Evolutionary conservation across 2,113 vertebrate species (phyloP), one percentile per base, ranked within the genome.

Genomic region (Ciconia maguari): DNA sequence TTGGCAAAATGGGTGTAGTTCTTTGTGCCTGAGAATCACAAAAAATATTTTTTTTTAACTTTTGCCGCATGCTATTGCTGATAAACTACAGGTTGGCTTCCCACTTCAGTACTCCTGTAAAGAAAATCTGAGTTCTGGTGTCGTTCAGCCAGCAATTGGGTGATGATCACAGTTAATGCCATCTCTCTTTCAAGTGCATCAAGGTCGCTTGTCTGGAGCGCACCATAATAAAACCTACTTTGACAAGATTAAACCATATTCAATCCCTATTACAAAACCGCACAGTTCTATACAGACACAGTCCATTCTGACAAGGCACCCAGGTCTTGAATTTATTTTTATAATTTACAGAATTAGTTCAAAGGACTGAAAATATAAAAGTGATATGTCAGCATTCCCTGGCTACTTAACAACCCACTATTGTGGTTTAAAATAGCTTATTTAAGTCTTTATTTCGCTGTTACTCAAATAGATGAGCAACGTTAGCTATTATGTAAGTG

Each of bases 331-430:
- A 89, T 65, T 84, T 81, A 62, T 49, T 94, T 91, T 80, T 92
- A 22, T 85, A 69, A 87, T 76, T 89, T 83, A 32, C 29, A 62
- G 19, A 85, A 80, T 83, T 83, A 72, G 66, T 87, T 95, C 87
- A 93, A 93, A 94, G 70, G 87, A 85, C 36, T 90, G 75, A 75
- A 94, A 89, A 68, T 55, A 34, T 24, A 44, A 16, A 95, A 95
- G 49, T 61, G 72, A 1, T 48, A 55, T 8, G 51, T 84, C 92
- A 95, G 87, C 81, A 65, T 79, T 87, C n/a, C 22, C 14, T 38
- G 30, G 44, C 81, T 82, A 72, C 60, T 91, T 91, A 85, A 79
- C 62, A 77, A 69, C 46, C 84, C 30, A 20, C 25, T 77, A 7
- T n/a, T 58, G 49, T 48, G 27, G 8, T 68, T 89, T 87, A 65